phyloP scores from a whole-genome alignment of 2,797 vertebrate genomes.

The Allobates femoralis region DNA sequence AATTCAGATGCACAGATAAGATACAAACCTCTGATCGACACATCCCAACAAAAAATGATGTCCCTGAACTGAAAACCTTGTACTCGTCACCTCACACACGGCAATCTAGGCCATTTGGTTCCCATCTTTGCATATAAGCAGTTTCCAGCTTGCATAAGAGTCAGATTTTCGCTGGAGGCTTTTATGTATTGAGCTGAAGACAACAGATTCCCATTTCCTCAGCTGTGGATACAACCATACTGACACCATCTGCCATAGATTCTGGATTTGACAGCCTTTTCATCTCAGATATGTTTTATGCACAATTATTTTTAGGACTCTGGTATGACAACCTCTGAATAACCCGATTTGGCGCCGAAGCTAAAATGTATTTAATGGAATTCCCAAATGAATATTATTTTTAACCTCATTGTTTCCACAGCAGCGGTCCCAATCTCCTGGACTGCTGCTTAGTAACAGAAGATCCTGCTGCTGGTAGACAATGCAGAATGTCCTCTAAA shows the following conservation, averaged over 20 bases:
- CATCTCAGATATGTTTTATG: background rate
- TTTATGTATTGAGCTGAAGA: conserved; percentile 39
- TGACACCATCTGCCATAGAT: conserved; percentile 48
- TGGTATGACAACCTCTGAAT: background rate
- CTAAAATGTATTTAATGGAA: background rate
- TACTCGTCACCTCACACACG: background rate
- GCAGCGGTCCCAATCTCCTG: background rate
- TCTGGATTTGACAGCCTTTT: conserved; percentile 24
- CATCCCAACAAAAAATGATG: no score
- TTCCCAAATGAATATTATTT: background rate
- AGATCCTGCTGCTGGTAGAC: background rate
- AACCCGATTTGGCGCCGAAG: background rate
- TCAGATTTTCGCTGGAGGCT: conserved; percentile 36
- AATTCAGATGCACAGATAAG: no score
- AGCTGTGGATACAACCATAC: conserved; percentile 48
- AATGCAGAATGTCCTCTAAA: no score
- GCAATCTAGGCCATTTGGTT: conserved; percentile 23
- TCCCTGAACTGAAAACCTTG: background rate
- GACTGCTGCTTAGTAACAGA: background rate
- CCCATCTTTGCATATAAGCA: conserved; percentile 45
- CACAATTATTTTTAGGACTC: background rate
- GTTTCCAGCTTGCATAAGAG: conserved; percentile 38
- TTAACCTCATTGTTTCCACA: background rate
- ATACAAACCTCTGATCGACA: no score
- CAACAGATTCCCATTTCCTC: conserved; percentile 37